Conservation (phyloP, 2,113 vertebrate species). For the Phaethon lepturus region DNA sequence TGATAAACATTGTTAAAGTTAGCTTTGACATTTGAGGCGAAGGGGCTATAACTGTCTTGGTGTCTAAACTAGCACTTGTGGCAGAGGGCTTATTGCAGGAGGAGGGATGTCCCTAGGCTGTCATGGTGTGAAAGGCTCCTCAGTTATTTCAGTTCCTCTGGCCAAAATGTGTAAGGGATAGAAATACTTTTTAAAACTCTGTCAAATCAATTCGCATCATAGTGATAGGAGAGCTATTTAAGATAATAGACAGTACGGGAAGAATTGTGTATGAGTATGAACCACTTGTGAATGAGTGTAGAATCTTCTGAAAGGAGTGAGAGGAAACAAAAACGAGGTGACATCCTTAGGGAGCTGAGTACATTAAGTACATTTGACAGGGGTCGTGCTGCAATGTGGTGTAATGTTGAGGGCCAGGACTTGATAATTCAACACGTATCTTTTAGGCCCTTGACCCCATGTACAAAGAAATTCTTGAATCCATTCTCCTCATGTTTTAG, state of each 20-base stretch:
- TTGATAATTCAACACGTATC: neutral
- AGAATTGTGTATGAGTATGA: neutral
- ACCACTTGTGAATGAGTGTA: neutral
- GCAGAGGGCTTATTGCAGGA: neutral
- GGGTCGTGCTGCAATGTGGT: neutral
- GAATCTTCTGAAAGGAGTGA: neutral
- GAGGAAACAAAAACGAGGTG: neutral
- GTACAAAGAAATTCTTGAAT: neutral
- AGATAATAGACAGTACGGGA: neutral
- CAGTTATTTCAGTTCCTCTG: neutral
- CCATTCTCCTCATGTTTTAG: neutral
- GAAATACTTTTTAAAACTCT: neutral
- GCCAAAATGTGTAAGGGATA: neutral
- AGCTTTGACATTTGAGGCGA: neutral
- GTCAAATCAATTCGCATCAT: neutral
- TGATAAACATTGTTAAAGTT: neutral
- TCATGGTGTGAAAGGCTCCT: neutral
- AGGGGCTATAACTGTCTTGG: neutral
- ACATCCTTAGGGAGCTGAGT: neutral
- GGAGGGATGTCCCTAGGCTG: neutral
- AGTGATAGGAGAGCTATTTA: neutral
- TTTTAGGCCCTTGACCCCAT: neutral
- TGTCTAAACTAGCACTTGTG: neutral
- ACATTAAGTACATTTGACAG: neutral
- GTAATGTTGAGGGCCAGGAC: neutral